Evolutionary conservation across 2,888 invertebrate species (phyloP), one percentile per base, ranked within the genome.

Genomic region (Andrena trimmerana): DNA sequence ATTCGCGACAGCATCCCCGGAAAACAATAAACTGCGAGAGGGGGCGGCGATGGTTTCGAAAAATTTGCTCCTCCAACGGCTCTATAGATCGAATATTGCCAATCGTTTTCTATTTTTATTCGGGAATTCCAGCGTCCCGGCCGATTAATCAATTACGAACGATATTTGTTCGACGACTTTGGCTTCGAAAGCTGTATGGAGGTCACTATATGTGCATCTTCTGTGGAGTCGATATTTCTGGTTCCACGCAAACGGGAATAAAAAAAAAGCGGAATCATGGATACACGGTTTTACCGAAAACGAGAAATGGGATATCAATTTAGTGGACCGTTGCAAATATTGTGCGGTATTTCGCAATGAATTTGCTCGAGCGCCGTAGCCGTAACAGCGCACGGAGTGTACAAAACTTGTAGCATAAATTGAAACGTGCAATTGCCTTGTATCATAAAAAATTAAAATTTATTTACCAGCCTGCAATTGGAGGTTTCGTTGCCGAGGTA

Each of bases 71-170:
- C 36, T 65, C 10, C n/a, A 20, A 27, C 10, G 24, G 42, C 29
- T 50, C 65, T 2, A 13, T 33, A 33, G 13, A 67, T 8, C 16
- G 20, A 62, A 50, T 36, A 67, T 69, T 59, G 24, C 31, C 16
- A 20, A 10, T 52, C 42, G 31, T 6, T 24, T 27, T 10, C 52
- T 52, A 29, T 20, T 16, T 54, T 59, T 74, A 42, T 31, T 42
- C 10, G 24, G 36, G 57, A 27, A 67, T 50, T 59, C 73, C 63
- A 33, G 31, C 52, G 13, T 0, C 54, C 52, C 36, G 20, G 36
- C 60, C 68, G 68, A 68, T 68, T 78, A 78, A 80, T 80, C 65
- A 62, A 80, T 75, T 70, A 48, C 72, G 13, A 31, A 42, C 50
- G 70, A 59, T 36, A 42, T 72, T 62, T 68, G 59, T 42, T 36